Conservation (phyloP, 92 coral and sea anemone species). For the Palythoa grandis region DNA sequence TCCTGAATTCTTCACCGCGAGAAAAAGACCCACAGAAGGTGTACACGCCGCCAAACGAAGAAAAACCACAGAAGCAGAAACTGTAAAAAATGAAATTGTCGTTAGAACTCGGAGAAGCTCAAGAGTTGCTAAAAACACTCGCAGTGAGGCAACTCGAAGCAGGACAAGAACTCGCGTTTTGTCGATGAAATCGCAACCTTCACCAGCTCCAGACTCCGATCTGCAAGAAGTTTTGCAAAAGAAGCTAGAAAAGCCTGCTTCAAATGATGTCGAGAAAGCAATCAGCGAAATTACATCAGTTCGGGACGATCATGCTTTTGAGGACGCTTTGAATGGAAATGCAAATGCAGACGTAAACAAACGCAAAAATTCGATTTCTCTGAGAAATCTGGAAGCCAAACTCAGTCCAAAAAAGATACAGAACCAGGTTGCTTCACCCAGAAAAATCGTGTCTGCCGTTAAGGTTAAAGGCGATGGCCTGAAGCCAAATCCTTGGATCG, state of each 20-base stretch:
- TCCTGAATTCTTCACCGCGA: slow-evolving; percentile 80
- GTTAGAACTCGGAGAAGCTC: slow-evolving; percentile 47
- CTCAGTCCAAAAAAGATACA: slow-evolving; percentile 4
- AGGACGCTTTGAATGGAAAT: slow-evolving; percentile 59
- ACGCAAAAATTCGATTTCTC: slow-evolving; percentile 58
- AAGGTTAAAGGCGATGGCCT: slow-evolving; percentile 64
- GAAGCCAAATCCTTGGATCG: slow-evolving; percentile 91
- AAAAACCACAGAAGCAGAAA: slow-evolving; percentile 66
- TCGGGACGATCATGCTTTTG: slow-evolving; percentile 81
- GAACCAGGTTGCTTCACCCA: slow-evolving; percentile 19
- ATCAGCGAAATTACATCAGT: slow-evolving; percentile 74
- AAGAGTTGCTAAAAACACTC: slow-evolving; percentile 44
- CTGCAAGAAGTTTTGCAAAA: slow-evolving; percentile 49
- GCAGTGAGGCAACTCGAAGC: slow-evolving; percentile 36
- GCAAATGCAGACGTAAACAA: slow-evolving; percentile 36
- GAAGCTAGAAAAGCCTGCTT: slow-evolving; percentile 38
- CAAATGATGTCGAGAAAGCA: slow-evolving; percentile 27
- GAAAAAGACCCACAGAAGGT: slow-evolving; percentile 81
- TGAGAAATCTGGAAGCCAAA: slow-evolving; percentile 11
- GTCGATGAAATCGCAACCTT: slow-evolving; percentile 39
- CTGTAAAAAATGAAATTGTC: slow-evolving; percentile 33
- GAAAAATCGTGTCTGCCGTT: slow-evolving; percentile 45
- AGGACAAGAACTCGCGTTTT: slow-evolving; percentile 33
- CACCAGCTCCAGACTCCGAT: slow-evolving; percentile 11
- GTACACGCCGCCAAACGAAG: slow-evolving; percentile 95